A percentile compares a stretch with the other conserved stretches of the same genome.
Conservation (phyloP, 1,140 invertebrate genomes). For the Gerris buenoi region DNA sequence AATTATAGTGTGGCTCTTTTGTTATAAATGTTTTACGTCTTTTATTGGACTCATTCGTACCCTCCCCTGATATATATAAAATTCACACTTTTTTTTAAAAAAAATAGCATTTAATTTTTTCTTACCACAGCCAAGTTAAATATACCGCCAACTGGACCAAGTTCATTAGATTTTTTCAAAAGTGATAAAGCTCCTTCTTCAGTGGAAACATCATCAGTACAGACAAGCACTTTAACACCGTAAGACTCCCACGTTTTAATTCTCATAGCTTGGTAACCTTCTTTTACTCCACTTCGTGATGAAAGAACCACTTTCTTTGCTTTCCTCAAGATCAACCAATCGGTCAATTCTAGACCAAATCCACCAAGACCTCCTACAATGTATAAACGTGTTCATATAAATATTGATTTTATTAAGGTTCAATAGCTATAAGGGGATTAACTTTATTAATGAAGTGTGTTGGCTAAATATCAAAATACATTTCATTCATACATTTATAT, state of each 20-base stretch:
- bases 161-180: slow-evolving; percentile 36
- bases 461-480: too few relatives aligned
- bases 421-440: not conserved
- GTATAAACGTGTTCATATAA: not conserved
- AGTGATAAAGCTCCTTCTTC: slow-evolving; percentile 36
- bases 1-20: too few relatives aligned
- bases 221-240: slow-evolving; percentile 35
- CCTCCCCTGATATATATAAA: too few relatives aligned
- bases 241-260: slow-evolving; percentile 38
- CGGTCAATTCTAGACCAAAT: slow-evolving; percentile 77
- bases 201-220: slow-evolving; percentile 33
- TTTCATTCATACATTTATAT: too few relatives aligned
- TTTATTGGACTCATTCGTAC: too few relatives aligned
- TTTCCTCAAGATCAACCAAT: slow-evolving; percentile 71
- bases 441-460: too few relatives aligned
- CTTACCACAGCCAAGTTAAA: slow-evolving; percentile 59
- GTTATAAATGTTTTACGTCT: too few relatives aligned
- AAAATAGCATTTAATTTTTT: not conserved
- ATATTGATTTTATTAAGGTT: not conserved
- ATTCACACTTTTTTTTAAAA: too few relatives aligned
- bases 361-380: slow-evolving; percentile 66
- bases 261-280: slow-evolving; percentile 59
- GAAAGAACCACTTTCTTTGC: slow-evolving; percentile 62
- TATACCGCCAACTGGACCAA: slow-evolving; percentile 54
- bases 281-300: slow-evolving; percentile 57